A percentile compares a stretch with the other conserved stretches of the same genome.
These are phyloP conservation scores for Horisme vitalbata DNA, from an alignment of 2,888 invertebrate genomes.

Conservation along the genomic window DNA sequence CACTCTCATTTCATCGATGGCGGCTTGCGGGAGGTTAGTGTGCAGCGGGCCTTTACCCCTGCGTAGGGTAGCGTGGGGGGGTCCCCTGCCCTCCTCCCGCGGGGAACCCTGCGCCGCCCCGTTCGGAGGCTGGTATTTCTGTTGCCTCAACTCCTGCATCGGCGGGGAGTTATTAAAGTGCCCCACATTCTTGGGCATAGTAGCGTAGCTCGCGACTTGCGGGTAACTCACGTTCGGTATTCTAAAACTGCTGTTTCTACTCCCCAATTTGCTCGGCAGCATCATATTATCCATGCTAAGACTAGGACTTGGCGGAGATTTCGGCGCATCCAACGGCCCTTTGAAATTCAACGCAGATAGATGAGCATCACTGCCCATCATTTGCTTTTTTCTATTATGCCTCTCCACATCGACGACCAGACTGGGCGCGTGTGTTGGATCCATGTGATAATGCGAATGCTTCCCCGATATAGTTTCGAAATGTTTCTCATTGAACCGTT, in stretches of 20 bases:
- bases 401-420: conserved; percentile 92
- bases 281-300: conserved; percentile 82
- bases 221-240: conserved; percentile 72
- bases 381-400: conserved; percentile 70
- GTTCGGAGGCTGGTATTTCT: conserved; percentile 83
- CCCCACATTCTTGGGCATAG: conserved; percentile 84
- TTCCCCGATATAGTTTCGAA: conserved; percentile 90
- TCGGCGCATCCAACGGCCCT: conserved; percentile 79
- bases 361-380: conserved; percentile 78
- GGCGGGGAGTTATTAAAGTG: conserved; percentile 79
- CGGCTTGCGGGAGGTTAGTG: conserved; percentile 89
- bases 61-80: conserved; percentile 71
- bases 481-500: conserved; percentile 86
- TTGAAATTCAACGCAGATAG: conserved; percentile 82
- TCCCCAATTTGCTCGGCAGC: conserved; percentile 79
- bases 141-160: conserved; percentile 81
- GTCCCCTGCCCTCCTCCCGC: conserved; percentile 52
- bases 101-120: conserved; percentile 76
- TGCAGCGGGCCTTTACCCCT: conserved; percentile 73
- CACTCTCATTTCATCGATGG: conserved; percentile 95
- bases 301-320: conserved; percentile 85
- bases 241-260: conserved; percentile 74
- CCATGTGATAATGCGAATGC: conserved; percentile 90
- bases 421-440: conserved; percentile 89
- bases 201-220: conserved; percentile 77